Percentiles rank a stretch among this genome's conserved stretches.
Conservation (phyloP, 2,113 vertebrate species). For the Strix uralensis region DNA sequence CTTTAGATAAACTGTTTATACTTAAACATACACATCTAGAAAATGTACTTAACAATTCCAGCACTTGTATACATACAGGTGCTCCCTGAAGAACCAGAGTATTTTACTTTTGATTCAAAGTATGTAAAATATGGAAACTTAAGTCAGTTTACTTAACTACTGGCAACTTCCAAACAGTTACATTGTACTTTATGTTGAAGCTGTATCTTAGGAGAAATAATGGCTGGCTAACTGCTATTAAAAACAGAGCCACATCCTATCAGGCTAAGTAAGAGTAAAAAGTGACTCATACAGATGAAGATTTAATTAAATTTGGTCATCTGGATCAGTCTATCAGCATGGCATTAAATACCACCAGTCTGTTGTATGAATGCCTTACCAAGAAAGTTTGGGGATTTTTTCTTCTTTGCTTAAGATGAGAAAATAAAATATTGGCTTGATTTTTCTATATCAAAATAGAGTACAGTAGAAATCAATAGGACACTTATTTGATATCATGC, state of each 20-base stretch:
- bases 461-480: background rate
- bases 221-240: background rate
- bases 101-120: background rate
- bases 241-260: background rate
- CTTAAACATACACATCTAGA: background rate
- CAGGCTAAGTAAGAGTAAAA: background rate
- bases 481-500: background rate
- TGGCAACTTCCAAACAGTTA: background rate
- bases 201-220: background rate
- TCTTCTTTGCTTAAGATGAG: background rate
- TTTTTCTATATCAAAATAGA: background rate
- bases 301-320: background rate
- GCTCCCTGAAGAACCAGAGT: background rate
- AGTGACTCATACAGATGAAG: background rate
- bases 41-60: background rate
- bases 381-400: background rate
- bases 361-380: background rate
- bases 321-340: background rate
- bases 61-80: background rate
- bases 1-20: background rate
- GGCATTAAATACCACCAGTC: background rate
- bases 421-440: background rate
- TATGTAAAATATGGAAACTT: background rate
- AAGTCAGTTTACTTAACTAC: background rate
- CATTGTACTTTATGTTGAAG: background rate